phyloP scores from a whole-genome alignment of 2,113 vertebrate genomes.

The Leucosticte australis region DNA sequence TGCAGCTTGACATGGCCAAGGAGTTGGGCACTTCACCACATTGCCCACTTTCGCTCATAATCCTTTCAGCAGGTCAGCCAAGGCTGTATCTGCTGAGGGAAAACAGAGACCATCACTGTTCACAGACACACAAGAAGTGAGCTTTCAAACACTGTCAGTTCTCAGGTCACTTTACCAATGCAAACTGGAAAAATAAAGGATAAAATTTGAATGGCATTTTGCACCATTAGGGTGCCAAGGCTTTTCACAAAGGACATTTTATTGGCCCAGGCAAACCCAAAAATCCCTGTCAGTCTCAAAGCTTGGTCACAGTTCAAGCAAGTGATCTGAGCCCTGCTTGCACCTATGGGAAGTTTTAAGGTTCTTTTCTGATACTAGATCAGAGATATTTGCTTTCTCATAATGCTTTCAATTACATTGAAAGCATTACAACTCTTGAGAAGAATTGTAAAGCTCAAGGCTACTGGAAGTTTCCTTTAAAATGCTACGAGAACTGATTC shows the following conservation, averaged over 20 bases:
- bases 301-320: neutral
- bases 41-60: neutral
- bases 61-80: neutral
- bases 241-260: neutral
- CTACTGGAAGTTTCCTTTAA: neutral
- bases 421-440: too few species aligned
- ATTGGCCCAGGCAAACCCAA: neutral
- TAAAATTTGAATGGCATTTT: neutral
- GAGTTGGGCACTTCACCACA: neutral
- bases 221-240: neutral
- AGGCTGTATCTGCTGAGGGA: neutral
- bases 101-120: slow-evolving; percentile 22
- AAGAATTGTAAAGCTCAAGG: neutral
- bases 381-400: neutral
- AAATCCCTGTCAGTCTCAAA: neutral
- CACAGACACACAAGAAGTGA: neutral
- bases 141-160: neutral
- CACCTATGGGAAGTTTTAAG: neutral
- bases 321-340: neutral
- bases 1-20: neutral
- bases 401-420: neutral
- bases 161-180: neutral
- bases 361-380: neutral
- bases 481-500: neutral
- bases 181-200: slow-evolving; percentile 28